Percentiles rank a stretch among this genome's conserved stretches.
phyloP scores from a whole-genome alignment of 2,888 invertebrate genomes.

The Eupithecia vulgata region DNA sequence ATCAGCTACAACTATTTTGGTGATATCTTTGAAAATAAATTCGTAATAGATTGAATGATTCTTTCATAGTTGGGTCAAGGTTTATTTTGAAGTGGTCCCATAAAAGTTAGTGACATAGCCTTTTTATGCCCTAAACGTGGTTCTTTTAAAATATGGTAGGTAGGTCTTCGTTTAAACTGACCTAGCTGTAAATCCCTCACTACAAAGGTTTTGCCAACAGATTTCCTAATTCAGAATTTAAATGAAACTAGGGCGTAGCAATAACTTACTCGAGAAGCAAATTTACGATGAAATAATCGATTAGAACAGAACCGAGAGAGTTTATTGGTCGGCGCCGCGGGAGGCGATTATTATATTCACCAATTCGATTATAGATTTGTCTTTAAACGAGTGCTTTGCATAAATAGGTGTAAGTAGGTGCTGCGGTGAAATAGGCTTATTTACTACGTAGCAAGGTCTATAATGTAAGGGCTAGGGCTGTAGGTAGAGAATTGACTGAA shows the following conservation, averaged over 20 bases:
- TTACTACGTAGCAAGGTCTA: neutral
- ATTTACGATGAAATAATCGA: conserved; percentile 65
- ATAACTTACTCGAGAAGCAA: conserved; percentile 59
- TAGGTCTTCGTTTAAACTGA: neutral
- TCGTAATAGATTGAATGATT: too few species aligned
- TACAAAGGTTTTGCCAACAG: conserved; percentile 22
- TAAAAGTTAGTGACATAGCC: too few species aligned
- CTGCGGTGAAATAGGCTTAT: neutral
- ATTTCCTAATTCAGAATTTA: conserved; percentile 55
- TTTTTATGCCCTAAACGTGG: too few species aligned
- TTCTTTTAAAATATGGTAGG: too few species aligned
- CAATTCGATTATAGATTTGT: conserved; percentile 40
- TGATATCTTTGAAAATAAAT: too few species aligned
- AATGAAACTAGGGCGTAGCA: conserved; percentile 57
- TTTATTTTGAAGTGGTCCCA: too few species aligned
- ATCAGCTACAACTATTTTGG: too few species aligned
- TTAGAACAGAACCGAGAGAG: conserved; percentile 64
- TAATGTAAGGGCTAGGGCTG: neutral
- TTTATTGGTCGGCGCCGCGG: conserved; percentile 58
- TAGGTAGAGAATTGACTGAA: neutral
- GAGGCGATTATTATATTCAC: conserved; percentile 45
- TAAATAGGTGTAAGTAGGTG: conserved; percentile 15
- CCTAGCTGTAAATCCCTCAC: conserved; percentile 5
- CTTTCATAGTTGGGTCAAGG: too few species aligned
- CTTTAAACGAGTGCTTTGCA: conserved; percentile 32